Evolutionary conservation across 2,113 vertebrate genomes (phyloP).

Genomic region (Callospermophilus lateralis): DNA sequence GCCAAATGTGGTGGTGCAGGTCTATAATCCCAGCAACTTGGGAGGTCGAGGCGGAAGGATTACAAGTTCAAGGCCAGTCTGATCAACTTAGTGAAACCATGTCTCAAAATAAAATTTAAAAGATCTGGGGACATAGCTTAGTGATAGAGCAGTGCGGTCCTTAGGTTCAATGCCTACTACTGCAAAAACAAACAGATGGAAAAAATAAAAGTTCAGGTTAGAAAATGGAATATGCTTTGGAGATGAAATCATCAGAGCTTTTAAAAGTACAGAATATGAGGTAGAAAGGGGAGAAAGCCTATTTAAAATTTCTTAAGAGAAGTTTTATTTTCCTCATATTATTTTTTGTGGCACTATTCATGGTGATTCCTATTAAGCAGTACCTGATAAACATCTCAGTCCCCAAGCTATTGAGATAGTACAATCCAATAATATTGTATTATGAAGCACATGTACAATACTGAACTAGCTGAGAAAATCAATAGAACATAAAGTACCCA

Average conservation of each 20-base stretch:
- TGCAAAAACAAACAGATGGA: neutral
- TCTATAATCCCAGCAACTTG: neutral
- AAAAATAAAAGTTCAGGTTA: neutral
- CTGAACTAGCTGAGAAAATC: constrained; percentile 48
- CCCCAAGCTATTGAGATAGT: constrained; percentile 39
- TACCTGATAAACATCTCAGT: constrained; percentile 56
- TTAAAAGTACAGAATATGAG: neutral
- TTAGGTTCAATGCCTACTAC: neutral
- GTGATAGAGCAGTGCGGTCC: neutral
- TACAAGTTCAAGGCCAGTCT: neutral
- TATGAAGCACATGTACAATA: constrained; percentile 40
- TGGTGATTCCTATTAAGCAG: neutral
- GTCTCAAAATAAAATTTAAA: neutral
- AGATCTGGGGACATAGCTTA: neutral
- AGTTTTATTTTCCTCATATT: neutral
- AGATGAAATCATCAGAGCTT: neutral
- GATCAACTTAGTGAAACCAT: neutral
- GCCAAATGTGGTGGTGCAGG: neutral
- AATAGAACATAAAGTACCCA: constrained; percentile 55
- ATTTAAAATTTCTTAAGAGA: constrained; percentile 22
- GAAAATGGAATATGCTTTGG: neutral
- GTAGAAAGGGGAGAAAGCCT: neutral
- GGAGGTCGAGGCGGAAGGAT: neutral
- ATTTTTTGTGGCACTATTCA: constrained; percentile 8
- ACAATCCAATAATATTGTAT: constrained; percentile 66